A percentile compares a stretch with the other conserved stretches of the same genome.
phyloP scores from a whole-genome alignment of 2,113 vertebrate genomes.

The Otis tarda region DNA sequence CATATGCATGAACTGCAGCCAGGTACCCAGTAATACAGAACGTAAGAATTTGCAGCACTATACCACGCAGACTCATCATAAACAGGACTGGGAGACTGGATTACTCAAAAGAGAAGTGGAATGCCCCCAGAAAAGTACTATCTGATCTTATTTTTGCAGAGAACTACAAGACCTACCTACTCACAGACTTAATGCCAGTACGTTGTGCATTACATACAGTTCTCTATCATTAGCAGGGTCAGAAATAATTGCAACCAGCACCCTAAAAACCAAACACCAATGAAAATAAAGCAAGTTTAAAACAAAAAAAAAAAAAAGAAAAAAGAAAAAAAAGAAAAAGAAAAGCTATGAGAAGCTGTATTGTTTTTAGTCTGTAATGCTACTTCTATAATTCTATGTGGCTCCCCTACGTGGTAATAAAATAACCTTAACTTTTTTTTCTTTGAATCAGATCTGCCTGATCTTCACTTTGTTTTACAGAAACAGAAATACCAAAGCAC shows the following conservation, averaged over 20 bases:
- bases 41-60: background rate
- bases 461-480: background rate
- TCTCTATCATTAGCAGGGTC: background rate
- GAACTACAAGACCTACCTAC: background rate
- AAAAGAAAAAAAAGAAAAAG: background rate
- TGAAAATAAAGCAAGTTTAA: background rate
- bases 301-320: background rate
- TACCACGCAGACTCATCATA: background rate
- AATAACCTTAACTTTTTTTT: background rate
- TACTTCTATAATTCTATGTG: background rate
- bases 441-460: background rate
- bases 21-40: background rate
- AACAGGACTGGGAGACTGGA: background rate
- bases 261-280: background rate
- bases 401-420: background rate
- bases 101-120: background rate
- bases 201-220: fast-evolving
- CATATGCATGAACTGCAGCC: background rate
- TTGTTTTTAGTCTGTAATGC: background rate
- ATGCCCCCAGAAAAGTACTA: fast-evolving
- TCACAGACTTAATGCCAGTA: background rate
- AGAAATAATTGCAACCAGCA: background rate
- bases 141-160: background rate
- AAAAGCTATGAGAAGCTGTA: background rate
- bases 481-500: background rate